These are phyloP conservation scores for Pogonus chalceus DNA, from an alignment of 1,140 invertebrate species.

Conservation along the genomic window DNA sequence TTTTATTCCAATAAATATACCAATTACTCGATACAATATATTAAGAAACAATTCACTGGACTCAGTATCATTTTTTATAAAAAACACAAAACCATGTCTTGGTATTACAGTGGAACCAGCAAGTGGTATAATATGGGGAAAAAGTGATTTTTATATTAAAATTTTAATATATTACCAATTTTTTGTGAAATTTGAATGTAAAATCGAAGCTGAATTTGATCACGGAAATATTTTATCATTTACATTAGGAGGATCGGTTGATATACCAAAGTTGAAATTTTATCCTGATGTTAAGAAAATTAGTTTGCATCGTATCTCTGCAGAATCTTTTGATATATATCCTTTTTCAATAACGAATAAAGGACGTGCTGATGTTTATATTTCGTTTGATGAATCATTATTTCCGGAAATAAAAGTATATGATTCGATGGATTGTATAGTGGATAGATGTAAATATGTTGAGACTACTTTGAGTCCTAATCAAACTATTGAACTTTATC, in stretches of 20 bases:
- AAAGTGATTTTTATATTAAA: background rate
- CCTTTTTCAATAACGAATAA: constrained; percentile 22
- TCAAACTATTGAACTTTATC: too few species aligned
- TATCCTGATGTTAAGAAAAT: constrained; percentile 21
- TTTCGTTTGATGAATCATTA: constrained; percentile 24
- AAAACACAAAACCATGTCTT: constrained; percentile 6
- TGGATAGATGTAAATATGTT: too few species aligned
- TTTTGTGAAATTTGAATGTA: constrained; percentile 10
- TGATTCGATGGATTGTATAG: constrained; percentile 2
- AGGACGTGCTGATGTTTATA: constrained; percentile 15
- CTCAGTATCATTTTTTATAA: constrained; percentile 14
- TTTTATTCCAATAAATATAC: constrained; percentile 10
- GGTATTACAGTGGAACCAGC: constrained; percentile 19
- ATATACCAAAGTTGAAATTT: constrained; percentile 23
- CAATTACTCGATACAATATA: background rate
- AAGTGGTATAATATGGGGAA: constrained; percentile 14
- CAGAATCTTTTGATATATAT: constrained; percentile 18
- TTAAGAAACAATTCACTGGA: background rate
- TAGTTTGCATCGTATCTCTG: constrained; percentile 20
- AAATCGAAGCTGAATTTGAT: constrained; percentile 9
- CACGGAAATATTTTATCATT: constrained; percentile 12
- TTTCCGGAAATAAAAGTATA: constrained; percentile 27
- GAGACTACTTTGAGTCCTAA: too few species aligned
- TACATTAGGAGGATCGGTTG: constrained; percentile 21
- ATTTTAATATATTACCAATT: background rate